Base-by-base conservation (phyloP, 2,888 invertebrate species). In the Bellardia pandia region DNA sequence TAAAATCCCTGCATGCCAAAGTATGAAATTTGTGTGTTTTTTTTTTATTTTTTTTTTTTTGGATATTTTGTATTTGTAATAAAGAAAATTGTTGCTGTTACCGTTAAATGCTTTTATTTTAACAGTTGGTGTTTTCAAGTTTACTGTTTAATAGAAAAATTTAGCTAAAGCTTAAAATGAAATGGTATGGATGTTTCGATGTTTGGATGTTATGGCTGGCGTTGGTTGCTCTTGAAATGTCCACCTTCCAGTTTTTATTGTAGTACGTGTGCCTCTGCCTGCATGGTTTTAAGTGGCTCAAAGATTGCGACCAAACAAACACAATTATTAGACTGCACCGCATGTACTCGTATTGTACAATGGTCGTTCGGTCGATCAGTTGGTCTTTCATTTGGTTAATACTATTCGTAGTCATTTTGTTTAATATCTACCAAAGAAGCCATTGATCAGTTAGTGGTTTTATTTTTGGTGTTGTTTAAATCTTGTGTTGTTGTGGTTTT, bases 161-260 rank as follows among this genome's bases (percentile, higher is more conserved):
- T 11, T 72, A 45, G 13, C 48, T 71, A 69, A 71, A 79, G 72
- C 76, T 80, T 86, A 64, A 66, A 66, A 62, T 74, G 48, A 76
- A 77, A 80, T 83, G 72, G 79, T 23, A 23, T 23, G 23, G 23
- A 23, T 23, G 23, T 23, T 23, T 23, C 23, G 23, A 80, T 79
- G 76, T 16, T 7, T 64, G 48, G 23, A 42, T 78, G 33, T 40
- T 33, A 14, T 45, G n/a, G 53, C 16, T 72, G 16, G 80, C 56
- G 77, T 78, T 74, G 72, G 64, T 53, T 86, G 81, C 85, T 87
- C 85, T 87, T 75, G 78, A 87, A 87, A 87, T 87, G 85, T 87
- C 85, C 87, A 85, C 87, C 87, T 87, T 87, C 87, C 64, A 85
- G 72, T 76, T 69, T 78, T 48, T 74, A n/a, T 37, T 69, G n/a